These are phyloP conservation scores for Homarus americanus DNA, from an alignment of 1,140 invertebrate genomes.

Conservation along the genomic window DNA sequence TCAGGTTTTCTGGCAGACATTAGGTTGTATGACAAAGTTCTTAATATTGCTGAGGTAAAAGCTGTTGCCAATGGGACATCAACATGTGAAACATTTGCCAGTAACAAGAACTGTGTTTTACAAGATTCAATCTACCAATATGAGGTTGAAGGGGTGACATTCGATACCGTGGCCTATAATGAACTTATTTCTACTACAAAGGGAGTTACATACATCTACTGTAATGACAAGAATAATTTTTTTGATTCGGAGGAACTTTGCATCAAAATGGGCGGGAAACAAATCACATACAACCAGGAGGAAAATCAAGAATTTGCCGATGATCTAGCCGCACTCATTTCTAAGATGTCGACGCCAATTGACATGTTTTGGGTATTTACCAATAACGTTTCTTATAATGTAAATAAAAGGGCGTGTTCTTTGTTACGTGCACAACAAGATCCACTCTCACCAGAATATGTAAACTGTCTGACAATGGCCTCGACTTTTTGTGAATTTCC, in stretches of 20 bases:
- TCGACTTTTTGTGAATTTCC: conserved; percentile 18
- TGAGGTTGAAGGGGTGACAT: background rate
- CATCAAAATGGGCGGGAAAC: background rate
- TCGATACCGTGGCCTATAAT: background rate
- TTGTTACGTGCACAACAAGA: background rate
- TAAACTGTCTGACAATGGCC: background rate
- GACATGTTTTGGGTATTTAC: background rate
- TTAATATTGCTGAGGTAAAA: background rate
- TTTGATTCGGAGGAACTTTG: background rate
- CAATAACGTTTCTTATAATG: background rate
- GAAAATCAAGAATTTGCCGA: background rate
- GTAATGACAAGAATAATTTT: conserved; percentile 1
- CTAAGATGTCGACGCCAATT: background rate
- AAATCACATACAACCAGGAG: background rate
- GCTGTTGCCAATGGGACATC: background rate
- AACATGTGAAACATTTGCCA: background rate
- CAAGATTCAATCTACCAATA: background rate
- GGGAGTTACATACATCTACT: conserved; percentile 10
- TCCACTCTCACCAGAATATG: background rate
- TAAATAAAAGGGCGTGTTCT: background rate
- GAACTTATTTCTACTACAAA: background rate
- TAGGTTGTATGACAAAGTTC: background rate
- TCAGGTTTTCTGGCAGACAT: conserved; percentile 46
- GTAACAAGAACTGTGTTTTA: background rate
- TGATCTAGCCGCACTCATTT: background rate